Conservation (phyloP, 2,888 invertebrate species). For the Lamellibrachia satsuma region DNA sequence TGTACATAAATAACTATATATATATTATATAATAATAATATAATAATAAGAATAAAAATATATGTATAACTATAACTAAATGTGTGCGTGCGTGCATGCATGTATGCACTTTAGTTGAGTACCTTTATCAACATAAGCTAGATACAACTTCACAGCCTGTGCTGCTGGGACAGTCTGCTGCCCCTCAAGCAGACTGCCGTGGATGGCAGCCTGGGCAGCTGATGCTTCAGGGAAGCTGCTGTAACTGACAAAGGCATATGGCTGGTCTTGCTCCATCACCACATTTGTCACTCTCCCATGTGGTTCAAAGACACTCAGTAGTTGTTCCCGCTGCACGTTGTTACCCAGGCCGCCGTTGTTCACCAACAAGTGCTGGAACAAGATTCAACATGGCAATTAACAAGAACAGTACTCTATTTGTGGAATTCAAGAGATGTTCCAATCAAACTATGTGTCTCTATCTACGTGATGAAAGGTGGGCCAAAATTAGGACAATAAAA, state of each 20-base stretch:
- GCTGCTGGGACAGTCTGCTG: constrained; percentile 14
- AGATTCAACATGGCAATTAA: constrained; percentile 28
- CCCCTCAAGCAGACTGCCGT: constrained; percentile 24
- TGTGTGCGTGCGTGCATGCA: too few species aligned
- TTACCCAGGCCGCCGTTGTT: constrained; percentile 88
- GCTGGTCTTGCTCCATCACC: constrained; percentile 80
- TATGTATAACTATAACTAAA: too few species aligned
- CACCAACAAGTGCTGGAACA: constrained; percentile 77
- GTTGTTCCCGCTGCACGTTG: constrained; percentile 75
- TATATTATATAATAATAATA: too few species aligned
- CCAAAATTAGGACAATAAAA: too few species aligned
- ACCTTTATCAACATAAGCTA: constrained; percentile 75
- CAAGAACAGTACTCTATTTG: neutral
- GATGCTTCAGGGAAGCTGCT: constrained; percentile 66
- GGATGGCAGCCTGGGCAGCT: constrained; percentile 40
- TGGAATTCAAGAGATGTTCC: neutral
- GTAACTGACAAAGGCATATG: constrained; percentile 77
- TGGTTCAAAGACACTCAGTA: constrained; percentile 70
- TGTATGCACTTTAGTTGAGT: constrained; percentile 44
- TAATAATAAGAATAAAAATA: too few species aligned
- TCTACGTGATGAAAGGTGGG: too few species aligned
- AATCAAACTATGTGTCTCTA: neutral
- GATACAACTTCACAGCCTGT: constrained; percentile 70
- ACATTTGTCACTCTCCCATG: constrained; percentile 73
- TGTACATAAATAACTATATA: too few species aligned